These are phyloP conservation scores for Patella depressa DNA, from an alignment of 2,888 invertebrate genomes.

Conservation along the genomic window DNA sequence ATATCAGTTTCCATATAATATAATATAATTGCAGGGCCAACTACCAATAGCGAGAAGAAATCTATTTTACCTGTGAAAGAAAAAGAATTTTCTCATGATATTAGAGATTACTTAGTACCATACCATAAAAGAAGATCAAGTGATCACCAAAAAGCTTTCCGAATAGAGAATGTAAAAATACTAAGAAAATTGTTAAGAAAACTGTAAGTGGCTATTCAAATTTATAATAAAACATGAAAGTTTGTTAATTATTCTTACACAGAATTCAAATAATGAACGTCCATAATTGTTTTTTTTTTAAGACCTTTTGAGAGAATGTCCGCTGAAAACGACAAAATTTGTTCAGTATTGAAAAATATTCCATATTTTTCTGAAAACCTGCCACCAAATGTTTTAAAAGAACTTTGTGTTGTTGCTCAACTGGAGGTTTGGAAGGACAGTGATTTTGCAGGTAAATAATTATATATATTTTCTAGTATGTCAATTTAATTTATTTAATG, in stretches of 20 bases:
- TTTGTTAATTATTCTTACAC: neutral
- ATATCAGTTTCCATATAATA: neutral
- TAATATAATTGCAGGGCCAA: conserved; percentile 33
- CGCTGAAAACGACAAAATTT: conserved; percentile 66
- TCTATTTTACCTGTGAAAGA: neutral
- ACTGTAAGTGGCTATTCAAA: conserved; percentile 49
- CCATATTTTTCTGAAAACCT: conserved; percentile 55
- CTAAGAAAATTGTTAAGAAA: conserved; percentile 56
- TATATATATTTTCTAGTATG: too few relatives aligned
- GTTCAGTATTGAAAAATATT: conserved; percentile 60
- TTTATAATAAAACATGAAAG: too few relatives aligned
- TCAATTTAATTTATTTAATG: too few relatives aligned
- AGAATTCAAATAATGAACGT: neutral
- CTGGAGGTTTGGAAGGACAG: conserved; percentile 66
- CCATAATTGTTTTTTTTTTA: conserved; percentile 30
- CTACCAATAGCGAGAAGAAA: conserved; percentile 40
- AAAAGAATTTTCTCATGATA: conserved; percentile 51
- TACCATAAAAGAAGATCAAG: conserved; percentile 57
- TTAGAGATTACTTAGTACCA: conserved; percentile 58
- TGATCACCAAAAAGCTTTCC: conserved; percentile 54
- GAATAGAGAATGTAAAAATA: conserved; percentile 53
- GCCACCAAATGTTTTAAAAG: conserved; percentile 55
- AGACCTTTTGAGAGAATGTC: conserved; percentile 68
- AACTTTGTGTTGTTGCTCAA: conserved; percentile 66
- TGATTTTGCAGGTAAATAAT: conserved; percentile 58